A percentile compares a stretch with the other conserved stretches of the same genome.
Evolutionary conservation across 1,140 invertebrate species (phyloP).

Genomic region (Teleopsis dalmanni): DNA sequence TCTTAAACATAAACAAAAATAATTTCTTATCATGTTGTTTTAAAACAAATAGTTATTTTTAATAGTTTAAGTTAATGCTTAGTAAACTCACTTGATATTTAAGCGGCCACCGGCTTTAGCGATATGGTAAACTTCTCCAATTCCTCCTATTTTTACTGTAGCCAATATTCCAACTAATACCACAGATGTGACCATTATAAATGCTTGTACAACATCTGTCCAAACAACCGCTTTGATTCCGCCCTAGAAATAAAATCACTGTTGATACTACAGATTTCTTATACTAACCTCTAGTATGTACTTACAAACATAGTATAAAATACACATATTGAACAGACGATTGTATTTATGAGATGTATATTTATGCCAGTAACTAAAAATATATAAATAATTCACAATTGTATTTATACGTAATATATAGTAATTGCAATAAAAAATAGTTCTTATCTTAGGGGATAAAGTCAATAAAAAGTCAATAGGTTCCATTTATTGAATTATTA

Average conservation of each 20-base stretch:
- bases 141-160: slow-evolving; percentile 56
- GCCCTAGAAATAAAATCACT: slow-evolving; percentile 50
- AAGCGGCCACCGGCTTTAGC: slow-evolving; percentile 51
- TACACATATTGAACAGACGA: slow-evolving; percentile 69
- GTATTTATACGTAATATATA: not conserved
- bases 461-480: not conserved
- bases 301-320: slow-evolving; percentile 77
- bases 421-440: not conserved
- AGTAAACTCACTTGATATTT: slow-evolving; percentile 51
- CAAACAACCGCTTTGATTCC: slow-evolving; percentile 81
- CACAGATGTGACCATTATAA: slow-evolving; percentile 67
- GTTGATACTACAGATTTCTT: not conserved
- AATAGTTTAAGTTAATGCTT: not conserved
- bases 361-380: slow-evolving; percentile 63
- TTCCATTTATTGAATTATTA: not conserved
- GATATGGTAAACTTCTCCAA: slow-evolving; percentile 55
- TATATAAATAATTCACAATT: slow-evolving; percentile 8
- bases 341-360: slow-evolving; percentile 59
- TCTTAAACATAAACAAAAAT: not conserved
- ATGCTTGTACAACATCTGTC: slow-evolving; percentile 76
- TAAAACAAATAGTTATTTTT: not conserved
- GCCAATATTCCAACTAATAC: slow-evolving; percentile 61
- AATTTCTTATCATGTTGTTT: not conserved
- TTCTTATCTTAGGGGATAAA: not conserved
- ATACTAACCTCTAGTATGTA: slow-evolving; percentile 10